Evolutionary conservation across 2,797 vertebrate species (phyloP).

Genomic region (Onychomys arenicola): DNA sequence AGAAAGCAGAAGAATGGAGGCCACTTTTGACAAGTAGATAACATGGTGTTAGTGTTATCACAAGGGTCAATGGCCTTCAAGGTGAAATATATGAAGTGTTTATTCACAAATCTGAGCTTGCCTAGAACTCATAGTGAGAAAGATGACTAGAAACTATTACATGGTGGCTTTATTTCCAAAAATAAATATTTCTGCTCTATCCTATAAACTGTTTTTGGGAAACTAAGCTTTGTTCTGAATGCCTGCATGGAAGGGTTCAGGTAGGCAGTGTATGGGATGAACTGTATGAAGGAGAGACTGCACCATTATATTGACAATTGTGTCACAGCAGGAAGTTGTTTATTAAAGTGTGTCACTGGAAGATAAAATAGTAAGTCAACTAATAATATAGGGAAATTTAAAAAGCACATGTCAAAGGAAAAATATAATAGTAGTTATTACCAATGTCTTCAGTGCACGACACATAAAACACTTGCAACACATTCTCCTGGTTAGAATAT

Average conservation of each 20-base stretch:
- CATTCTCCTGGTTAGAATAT: neutral
- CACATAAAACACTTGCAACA: neutral
- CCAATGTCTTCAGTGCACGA: neutral
- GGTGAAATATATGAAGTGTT: neutral
- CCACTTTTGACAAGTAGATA: neutral
- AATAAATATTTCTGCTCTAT: neutral
- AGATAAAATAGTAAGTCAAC: neutral
- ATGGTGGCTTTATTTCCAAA: neutral
- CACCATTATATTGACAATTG: neutral
- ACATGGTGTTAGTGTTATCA: neutral
- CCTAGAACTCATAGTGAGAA: neutral
- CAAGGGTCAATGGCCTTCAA: neutral
- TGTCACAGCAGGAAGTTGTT: neutral
- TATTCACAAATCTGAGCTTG: neutral
- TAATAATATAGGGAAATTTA: neutral
- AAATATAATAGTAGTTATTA: neutral
- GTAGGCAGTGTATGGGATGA: neutral
- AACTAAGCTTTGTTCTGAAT: neutral
- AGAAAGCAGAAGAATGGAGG: neutral
- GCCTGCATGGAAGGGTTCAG: neutral
- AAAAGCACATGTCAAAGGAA: neutral
- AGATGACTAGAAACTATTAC: neutral
- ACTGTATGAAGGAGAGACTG: neutral
- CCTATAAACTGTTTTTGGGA: neutral
- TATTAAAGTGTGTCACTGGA: neutral